Evolutionary conservation across 2,888 invertebrate species (phyloP), one percentile per base, ranked within the genome.

Genomic region (Candidula unifasciata): DNA sequence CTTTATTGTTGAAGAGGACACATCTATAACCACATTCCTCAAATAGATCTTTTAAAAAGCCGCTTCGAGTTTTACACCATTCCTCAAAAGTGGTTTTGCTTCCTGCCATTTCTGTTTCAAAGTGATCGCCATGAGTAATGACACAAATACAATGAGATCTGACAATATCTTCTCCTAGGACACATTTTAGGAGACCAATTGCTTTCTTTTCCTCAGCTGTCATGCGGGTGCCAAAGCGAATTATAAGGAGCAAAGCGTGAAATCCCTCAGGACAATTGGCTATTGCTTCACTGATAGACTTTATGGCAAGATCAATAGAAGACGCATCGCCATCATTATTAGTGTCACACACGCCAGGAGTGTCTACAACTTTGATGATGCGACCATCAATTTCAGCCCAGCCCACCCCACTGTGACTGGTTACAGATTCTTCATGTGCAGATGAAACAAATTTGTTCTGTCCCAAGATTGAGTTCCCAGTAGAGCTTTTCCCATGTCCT

Each of bases 341-440:
- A 0, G 84, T 84, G 33, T 84, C 84, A 77, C 84, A 84, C n/a
- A 84, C 84, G 27, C 84, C 84, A 52, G 84, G 84, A 10, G 84
- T 84, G 74, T 84, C 84, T 5, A 76, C 80, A 18, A 84, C 84
- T 73, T 84, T 84, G 57, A 84, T 76, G 16, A 37, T 81, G 69
- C 84, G 84, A 37, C 84, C 84, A 69, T 84, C 84, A 35, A 84
- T 68, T 3, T 81, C 69, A 54, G 76, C 44, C 80, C 81, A 84
- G 8, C 37, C 84, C 30, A 84, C 84, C 3, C 33, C n/a, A 30
- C 52, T 76, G 30, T 30, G 27, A 6, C 30, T 79, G 8, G 81
- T 84, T 3, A 81, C 84, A 24, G 84, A 84, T 10, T 44, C 60
- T 60, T 3, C 60, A 57, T 27, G 0, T 54, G 57, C 1, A n/a